Evolutionary conservation across 2,797 vertebrate species (phyloP), one percentile per base, ranked within the genome.

Genomic region (Paedocypris micromegethes): DNA sequence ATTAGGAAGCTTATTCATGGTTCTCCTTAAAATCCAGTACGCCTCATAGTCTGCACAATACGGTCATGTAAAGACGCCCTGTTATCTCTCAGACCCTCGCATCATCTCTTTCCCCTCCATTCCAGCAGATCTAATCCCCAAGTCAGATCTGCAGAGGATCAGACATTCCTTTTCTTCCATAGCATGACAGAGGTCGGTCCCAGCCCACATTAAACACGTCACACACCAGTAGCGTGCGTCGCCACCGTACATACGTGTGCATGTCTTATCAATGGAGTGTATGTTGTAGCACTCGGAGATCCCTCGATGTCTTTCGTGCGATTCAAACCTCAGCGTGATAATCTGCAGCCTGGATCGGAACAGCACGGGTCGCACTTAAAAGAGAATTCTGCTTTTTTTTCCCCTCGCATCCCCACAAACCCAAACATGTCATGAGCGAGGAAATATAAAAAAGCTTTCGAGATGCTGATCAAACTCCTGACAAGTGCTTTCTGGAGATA

Each of bases 291-390:
- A 43, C 66, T 73, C 38, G 38, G 6, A 40, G 43, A 4, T 63
- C 55, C 68, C 77, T 58, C 50, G 70, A 80, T 77, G 64, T 77
- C 75, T 81, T 47, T 78, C 6, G 43, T 62, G 50, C 42, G 47
- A 73, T 78, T 62, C 46, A 81, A 79, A 77, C 48, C 74, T 77
- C 58, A 63, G 40, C 9, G 6, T 23, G 2, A 47, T 63, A 70
- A 85, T 88, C 83, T 87, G 74, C 61, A 69, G 73, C 49, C 69
- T 73, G 55, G 62, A 86, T 85, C 78, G 83, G 76, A 79, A 68
- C 6, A 37, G 43, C 2, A 4, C 5, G 60, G 4, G 45, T 3
- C 4, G 58, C 66, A 83, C 80, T 83, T 70, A 83, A 75, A 79
- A 68, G 59, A 43, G 51, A 0, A 8, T 61, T 72, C 78, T 82